Evolutionary conservation across 2,113 vertebrate genomes (phyloP), one percentile per base, ranked within the genome.

Genomic region (Phaetusa simplex): DNA sequence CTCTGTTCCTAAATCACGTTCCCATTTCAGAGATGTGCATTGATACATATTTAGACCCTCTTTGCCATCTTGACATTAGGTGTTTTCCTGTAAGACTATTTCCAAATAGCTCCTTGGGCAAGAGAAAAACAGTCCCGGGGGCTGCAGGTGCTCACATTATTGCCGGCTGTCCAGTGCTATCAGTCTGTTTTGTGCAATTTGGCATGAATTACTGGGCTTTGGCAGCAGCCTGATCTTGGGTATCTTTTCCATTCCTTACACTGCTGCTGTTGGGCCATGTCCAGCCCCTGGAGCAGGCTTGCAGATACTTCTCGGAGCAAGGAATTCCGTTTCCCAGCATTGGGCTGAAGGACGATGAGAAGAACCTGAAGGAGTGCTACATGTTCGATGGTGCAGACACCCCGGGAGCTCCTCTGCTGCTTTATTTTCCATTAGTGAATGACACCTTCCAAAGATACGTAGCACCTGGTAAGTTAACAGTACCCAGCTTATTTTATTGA

Each of bases 341-440:
- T 0, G 36, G 84, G 8, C 36, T 99, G 78, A 93, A 71, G 12
- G 97, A 97, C 1, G 97, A 98, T 6, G 96, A 97, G 77, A 97
- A 98, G 9, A 90, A 94, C 29, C 91, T 98, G 79, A 98, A 98
- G 73, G 98, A 99, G 38, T 99, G 98, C 65, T 99, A 98, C 76
- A 58, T 99, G 73, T 97, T 99, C 2, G 96, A 97, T 67, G 76
- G 98, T 52, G 90, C 95, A 67, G 95, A 97, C 0, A 96, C 91
- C 15, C 93, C 97, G 1, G 86, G 96, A 29, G 96, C 97, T 77
- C 98, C 98, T 86, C 78, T 97, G 1, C 92, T 99, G 59, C 78
- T 98, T 61, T 98, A 98, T 96, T 99, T 99, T 85, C 98, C 98
- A 2, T 90, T 99, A 84, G 98, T 99, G 88, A 98, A 96, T 2